Evolutionary conservation across 2,797 vertebrate species (phyloP).

Genomic region (Acipenser ruthenus): DNA sequence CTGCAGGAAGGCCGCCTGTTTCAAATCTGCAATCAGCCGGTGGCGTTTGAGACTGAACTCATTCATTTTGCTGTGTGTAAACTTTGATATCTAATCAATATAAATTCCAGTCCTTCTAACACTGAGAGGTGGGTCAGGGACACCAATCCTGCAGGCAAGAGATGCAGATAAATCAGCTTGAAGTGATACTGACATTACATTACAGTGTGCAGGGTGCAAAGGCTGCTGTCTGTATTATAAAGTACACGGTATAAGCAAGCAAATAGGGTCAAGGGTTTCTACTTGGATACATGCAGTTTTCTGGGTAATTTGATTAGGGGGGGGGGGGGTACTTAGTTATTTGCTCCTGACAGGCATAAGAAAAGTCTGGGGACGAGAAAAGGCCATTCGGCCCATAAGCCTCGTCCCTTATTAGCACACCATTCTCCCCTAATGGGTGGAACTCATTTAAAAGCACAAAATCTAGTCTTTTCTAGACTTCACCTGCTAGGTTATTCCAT

Average conservation of each 20-base stretch:
- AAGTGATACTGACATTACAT: neutral
- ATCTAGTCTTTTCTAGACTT: no score
- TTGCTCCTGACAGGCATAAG: no score
- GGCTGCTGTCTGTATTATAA: neutral
- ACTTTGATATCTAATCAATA: slow-evolving; percentile 8
- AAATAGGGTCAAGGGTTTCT: no score
- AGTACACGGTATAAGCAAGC: neutral
- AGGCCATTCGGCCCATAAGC: no score
- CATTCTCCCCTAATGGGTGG: no score
- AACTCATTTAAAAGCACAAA: no score
- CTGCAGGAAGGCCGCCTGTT: neutral
- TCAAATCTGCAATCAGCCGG: slow-evolving; percentile 1
- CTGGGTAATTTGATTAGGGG: no score
- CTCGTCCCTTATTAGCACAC: no score
- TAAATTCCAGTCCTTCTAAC: slow-evolving; percentile 4
- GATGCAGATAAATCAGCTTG: slow-evolving; percentile 1
- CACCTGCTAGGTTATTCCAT: no score
- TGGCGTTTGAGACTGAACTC: neutral
- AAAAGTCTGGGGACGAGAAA: no score
- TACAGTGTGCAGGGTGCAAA: neutral
- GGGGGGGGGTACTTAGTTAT: no score
- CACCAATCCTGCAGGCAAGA: neutral
- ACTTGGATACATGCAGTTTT: no score
- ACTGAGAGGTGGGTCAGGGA: slow-evolving; percentile 4
- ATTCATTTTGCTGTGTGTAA: neutral